Conservation (phyloP, 2,888 invertebrate genomes). For the Eucriotettix oculatus region DNA sequence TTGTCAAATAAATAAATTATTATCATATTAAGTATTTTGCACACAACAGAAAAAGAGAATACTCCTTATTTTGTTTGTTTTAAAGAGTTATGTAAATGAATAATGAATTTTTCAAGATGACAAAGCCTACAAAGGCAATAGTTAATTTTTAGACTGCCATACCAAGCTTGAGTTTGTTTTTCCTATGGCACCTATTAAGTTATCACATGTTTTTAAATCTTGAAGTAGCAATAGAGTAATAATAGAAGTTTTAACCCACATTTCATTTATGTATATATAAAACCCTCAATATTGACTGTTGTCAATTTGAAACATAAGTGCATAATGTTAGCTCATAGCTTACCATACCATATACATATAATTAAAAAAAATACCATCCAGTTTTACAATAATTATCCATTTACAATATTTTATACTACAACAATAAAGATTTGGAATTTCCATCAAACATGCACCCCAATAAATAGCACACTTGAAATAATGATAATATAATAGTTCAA, state of each 20-base stretch:
- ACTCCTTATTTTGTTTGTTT: too few species aligned
- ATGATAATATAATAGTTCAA: too few species aligned
- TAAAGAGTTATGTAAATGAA: too few species aligned
- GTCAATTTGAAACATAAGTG: neutral
- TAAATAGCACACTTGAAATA: constrained; percentile 5
- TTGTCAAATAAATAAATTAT: too few species aligned
- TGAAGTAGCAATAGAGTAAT: neutral
- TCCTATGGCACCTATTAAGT: constrained; percentile 4
- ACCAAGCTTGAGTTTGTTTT: neutral
- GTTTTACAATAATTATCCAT: constrained; percentile 4
- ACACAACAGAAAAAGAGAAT: too few species aligned
- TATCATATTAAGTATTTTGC: too few species aligned
- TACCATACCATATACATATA: constrained; percentile 1
- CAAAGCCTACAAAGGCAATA: too few species aligned
- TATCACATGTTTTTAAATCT: constrained; percentile 3
- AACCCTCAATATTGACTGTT: neutral
- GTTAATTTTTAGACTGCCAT: too few species aligned
- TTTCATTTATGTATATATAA: neutral
- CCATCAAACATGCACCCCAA: constrained; percentile 7
- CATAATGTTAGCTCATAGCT: neutral
- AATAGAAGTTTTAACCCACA: neutral
- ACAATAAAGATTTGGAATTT: constrained; percentile 4
- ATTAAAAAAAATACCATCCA: constrained; percentile 4
- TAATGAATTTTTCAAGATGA: too few species aligned
- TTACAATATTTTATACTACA: constrained; percentile 6